A percentile compares a stretch with the other conserved stretches of the same genome.
Evolutionary conservation across 1,140 invertebrate genomes (phyloP).

Genomic region (Cotesia chilonis): DNA sequence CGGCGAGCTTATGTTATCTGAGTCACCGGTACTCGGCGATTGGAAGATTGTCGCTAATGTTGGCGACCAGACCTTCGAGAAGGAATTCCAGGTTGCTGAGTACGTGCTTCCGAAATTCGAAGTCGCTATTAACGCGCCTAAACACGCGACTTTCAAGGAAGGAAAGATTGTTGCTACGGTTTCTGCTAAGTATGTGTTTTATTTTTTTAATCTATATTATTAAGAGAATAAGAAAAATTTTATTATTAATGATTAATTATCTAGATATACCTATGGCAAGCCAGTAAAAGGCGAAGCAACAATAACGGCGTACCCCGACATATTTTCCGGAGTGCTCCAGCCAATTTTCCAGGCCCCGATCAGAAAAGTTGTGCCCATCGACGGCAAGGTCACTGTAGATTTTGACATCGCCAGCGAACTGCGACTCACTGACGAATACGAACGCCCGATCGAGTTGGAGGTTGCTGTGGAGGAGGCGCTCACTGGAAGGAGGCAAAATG

Average conservation of each 20-base stretch:
- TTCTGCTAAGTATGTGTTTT: slow-evolving; percentile 77
- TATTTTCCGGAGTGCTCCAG: slow-evolving; percentile 80
- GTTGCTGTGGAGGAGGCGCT: slow-evolving; percentile 82
- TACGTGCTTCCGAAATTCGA: slow-evolving; percentile 94
- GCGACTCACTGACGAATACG: slow-evolving; percentile 77
- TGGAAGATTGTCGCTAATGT: slow-evolving; percentile 81
- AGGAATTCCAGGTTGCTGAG: slow-evolving; percentile 84
- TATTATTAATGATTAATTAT: slow-evolving; percentile 39
- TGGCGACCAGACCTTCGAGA: slow-evolving; percentile 73
- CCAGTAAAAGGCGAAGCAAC: slow-evolving; percentile 83
- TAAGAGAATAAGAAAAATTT: background rate
- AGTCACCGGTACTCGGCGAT: slow-evolving; percentile 87
- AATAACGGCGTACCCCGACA: slow-evolving; percentile 78
- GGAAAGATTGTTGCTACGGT: slow-evolving; percentile 80
- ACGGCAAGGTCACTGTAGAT: slow-evolving; percentile 79
- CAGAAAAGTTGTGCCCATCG: slow-evolving; percentile 82
- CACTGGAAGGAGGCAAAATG: slow-evolving; percentile 84
- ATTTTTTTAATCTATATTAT: too few species aligned
- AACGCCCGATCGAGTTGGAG: slow-evolving; percentile 78
- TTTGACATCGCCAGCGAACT: slow-evolving; percentile 80
- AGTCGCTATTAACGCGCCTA: slow-evolving; percentile 81
- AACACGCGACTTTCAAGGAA: slow-evolving; percentile 83
- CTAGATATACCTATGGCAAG: slow-evolving; percentile 82
- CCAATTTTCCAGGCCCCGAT: slow-evolving; percentile 78
- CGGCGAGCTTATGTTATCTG: slow-evolving; percentile 81